phyloP scores from a whole-genome alignment of 2,888 invertebrate species.

The Leptogaster cylindrica region DNA sequence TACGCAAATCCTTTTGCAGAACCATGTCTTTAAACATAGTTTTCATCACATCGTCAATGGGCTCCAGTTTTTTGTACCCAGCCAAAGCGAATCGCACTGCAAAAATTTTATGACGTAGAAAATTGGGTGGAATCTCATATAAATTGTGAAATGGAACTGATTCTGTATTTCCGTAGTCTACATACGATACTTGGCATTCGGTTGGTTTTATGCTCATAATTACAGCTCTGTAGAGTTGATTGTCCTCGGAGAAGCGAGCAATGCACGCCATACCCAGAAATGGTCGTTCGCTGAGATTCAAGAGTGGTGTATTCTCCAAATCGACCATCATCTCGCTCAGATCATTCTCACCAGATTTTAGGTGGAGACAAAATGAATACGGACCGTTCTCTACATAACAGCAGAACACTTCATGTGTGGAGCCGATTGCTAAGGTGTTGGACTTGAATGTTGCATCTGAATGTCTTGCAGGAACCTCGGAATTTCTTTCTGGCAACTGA shows the following conservation, averaged over 20 bases:
- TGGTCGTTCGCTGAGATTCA: conserved; percentile 71
- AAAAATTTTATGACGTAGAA: conserved; percentile 74
- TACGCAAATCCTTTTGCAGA: conserved; percentile 67
- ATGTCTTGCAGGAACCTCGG: conserved; percentile 49
- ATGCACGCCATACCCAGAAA: conserved; percentile 79
- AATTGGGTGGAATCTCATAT: conserved; percentile 76
- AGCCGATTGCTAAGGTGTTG: conserved; percentile 64
- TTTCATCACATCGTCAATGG: conserved; percentile 68
- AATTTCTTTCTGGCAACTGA: conserved; percentile 22
- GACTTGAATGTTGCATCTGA: conserved; percentile 57
- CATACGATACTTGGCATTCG: conserved; percentile 78
- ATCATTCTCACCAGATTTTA: conserved; percentile 67
- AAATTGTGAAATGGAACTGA: conserved; percentile 73
- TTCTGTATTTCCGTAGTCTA: conserved; percentile 82
- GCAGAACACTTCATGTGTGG: conserved; percentile 72
- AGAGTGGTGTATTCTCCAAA: conserved; percentile 70
- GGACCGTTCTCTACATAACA: conserved; percentile 83
- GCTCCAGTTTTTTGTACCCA: conserved; percentile 70
- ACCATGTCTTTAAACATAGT: conserved; percentile 75
- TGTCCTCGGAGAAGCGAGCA: conserved; percentile 73
- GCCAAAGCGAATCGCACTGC: conserved; percentile 77
- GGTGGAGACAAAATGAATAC: conserved; percentile 76
- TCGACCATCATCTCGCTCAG: conserved; percentile 75
- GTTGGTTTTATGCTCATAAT: conserved; percentile 75
- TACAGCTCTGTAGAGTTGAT: conserved; percentile 76